Percentiles rank a stretch among this genome's conserved stretches.
phyloP scores from a whole-genome alignment of 1,140 invertebrate genomes.

The Calliphora vicina region DNA sequence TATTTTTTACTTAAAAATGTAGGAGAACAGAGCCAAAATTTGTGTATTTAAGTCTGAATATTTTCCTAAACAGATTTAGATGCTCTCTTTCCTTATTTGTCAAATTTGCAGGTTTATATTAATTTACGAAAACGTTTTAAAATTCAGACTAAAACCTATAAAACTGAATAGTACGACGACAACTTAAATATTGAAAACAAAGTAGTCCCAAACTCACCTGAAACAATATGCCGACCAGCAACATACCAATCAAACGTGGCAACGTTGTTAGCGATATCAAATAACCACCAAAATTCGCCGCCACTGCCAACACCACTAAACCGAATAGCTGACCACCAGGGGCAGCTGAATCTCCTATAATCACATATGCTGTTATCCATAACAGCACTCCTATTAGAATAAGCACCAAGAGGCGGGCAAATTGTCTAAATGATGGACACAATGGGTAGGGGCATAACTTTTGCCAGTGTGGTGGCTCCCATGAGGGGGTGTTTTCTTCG shows the following conservation, averaged over 20 bases:
- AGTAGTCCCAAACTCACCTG: slow-evolving; percentile 60
- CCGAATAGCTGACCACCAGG: slow-evolving; percentile 82
- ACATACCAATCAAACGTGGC: slow-evolving; percentile 87
- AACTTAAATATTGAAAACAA: too few species aligned
- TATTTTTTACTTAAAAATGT: too few species aligned
- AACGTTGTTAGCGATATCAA: slow-evolving; percentile 78
- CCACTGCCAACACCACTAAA: slow-evolving; percentile 76
- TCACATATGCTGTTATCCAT: slow-evolving; percentile 77
- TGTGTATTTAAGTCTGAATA: too few species aligned
- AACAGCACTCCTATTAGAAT: slow-evolving; percentile 75
- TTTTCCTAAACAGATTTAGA: too few species aligned
- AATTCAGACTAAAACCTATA: too few species aligned
- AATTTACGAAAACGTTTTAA: too few species aligned
- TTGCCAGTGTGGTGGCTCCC: slow-evolving; percentile 80
- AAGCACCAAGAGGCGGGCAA: slow-evolving; percentile 75
- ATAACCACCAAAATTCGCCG: slow-evolving; percentile 83
- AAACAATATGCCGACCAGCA: slow-evolving; percentile 80
- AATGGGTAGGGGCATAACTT: slow-evolving; percentile 81
- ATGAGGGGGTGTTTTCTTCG: slow-evolving; percentile 72
- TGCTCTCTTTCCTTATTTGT: too few species aligned
- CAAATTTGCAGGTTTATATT: too few species aligned
- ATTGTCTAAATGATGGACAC: slow-evolving; percentile 80
- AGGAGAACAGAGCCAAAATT: too few species aligned
- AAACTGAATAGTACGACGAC: too few species aligned
- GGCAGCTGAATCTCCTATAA: slow-evolving; percentile 78